Conservation (phyloP, 2,888 invertebrate species). For the Xestia ashworthii region DNA sequence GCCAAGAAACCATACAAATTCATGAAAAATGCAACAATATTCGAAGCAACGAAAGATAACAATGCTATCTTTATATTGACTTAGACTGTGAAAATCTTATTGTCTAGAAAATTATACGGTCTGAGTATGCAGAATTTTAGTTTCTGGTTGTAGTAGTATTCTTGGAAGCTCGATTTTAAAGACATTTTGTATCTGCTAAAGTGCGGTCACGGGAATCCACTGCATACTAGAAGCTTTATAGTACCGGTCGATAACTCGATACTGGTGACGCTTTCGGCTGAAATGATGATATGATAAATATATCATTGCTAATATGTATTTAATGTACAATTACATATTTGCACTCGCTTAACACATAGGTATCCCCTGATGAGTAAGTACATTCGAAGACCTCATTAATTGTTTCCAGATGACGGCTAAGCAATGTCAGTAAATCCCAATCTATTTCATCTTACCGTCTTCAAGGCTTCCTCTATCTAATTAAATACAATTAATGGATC, state of each 20-base stretch:
- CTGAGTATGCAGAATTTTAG: background rate
- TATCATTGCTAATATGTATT: background rate
- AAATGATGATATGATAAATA: background rate
- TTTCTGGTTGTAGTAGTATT: background rate
- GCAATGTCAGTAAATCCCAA: constrained; percentile 38
- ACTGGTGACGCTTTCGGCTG: background rate
- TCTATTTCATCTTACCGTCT: constrained; percentile 19
- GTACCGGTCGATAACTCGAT: background rate
- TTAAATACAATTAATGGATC: constrained; percentile 38
- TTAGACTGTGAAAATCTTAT: constrained; percentile 21
- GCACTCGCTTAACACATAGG: background rate
- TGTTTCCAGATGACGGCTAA: background rate
- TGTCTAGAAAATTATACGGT: constrained; percentile 6
- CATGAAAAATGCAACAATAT: constrained; percentile 20
- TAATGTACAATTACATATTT: background rate
- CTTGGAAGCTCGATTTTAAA: background rate
- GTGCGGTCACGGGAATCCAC: no score
- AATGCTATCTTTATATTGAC: constrained; percentile 11
- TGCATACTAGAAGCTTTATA: background rate
- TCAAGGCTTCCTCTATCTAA: constrained; percentile 13
- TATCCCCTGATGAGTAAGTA: background rate
- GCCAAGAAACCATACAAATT: constrained; percentile 27
- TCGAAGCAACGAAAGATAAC: constrained; percentile 6
- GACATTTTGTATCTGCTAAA: background rate
- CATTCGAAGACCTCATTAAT: background rate